phyloP scores from a whole-genome alignment of 2,797 vertebrate genomes.

The Tinamus major region DNA sequence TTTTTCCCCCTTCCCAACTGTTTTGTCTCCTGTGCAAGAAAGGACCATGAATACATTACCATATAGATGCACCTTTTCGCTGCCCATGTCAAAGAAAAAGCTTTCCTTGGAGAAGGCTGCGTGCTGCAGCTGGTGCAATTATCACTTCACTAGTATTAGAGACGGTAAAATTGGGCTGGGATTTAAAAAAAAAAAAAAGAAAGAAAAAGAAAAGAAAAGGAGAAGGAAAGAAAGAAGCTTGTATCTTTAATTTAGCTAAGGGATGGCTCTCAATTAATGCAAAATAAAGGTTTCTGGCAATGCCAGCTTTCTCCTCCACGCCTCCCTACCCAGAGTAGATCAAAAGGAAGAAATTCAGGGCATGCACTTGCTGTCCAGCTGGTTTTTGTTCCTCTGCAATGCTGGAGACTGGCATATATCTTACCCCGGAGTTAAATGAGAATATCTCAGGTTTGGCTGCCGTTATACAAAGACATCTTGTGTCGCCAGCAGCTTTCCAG shows the following conservation, averaged over 20 bases:
- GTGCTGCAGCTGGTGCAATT: background rate
- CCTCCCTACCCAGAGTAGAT: background rate
- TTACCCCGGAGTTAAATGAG: rapidly evolving
- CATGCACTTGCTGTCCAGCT: background rate
- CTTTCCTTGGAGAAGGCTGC: background rate
- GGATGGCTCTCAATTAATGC: background rate
- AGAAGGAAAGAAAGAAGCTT: background rate
- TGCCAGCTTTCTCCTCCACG: background rate
- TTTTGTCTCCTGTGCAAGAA: background rate
- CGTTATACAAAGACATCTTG: background rate
- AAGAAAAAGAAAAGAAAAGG: background rate
- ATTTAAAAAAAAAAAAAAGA: background rate
- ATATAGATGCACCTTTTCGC: background rate
- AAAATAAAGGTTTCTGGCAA: background rate
- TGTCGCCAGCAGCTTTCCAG: background rate
- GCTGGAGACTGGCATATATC: background rate
- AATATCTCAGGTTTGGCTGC: background rate
- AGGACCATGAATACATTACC: conserved; percentile 2
- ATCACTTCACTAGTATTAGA: background rate
- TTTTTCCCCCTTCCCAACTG: background rate
- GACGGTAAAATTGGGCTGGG: background rate
- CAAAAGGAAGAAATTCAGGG: background rate
- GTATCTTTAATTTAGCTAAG: background rate
- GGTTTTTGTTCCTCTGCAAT: rapidly evolving
- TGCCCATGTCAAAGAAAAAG: background rate